Evolutionary conservation across 1,140 invertebrate genomes (phyloP).

Genomic region (Coptotermes formosanus): DNA sequence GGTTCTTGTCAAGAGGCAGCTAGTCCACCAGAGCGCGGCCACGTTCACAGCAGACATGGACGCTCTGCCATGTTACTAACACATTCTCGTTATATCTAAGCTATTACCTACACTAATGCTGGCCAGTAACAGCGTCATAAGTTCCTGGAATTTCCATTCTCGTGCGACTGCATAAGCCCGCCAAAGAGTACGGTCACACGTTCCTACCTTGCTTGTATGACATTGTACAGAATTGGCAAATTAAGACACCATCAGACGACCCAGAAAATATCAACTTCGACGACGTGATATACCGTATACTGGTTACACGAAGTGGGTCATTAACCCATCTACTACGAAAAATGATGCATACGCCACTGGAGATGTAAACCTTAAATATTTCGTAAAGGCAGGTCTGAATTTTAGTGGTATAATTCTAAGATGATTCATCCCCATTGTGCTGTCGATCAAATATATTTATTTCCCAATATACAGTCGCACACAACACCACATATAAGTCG

Average conservation of each 20-base stretch:
- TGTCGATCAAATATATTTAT: too few relatives aligned
- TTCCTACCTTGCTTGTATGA: not conserved
- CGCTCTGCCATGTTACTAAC: not conserved
- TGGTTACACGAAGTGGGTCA: not conserved
- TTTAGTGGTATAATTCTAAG: too few relatives aligned
- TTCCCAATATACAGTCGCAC: too few relatives aligned
- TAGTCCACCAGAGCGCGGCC: too few relatives aligned
- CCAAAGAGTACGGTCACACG: not conserved
- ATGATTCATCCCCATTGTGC: too few relatives aligned
- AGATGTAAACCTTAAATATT: not conserved
- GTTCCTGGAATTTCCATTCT: not conserved
- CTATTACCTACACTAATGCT: not conserved
- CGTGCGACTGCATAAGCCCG: not conserved
- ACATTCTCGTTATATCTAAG: not conserved
- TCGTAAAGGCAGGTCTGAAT: not conserved
- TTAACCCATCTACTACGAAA: not conserved
- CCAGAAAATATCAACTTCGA: not conserved
- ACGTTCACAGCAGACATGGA: not conserved
- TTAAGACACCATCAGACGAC: not conserved
- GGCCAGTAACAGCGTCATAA: not conserved
- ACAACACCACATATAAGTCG: too few relatives aligned
- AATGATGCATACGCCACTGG: not conserved
- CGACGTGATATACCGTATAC: not conserved
- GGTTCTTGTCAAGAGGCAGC: too few relatives aligned
- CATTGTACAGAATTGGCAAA: not conserved